These are phyloP conservation scores for Lagopus muta DNA, from an alignment of 2,113 vertebrate species.

Conservation along the genomic window DNA sequence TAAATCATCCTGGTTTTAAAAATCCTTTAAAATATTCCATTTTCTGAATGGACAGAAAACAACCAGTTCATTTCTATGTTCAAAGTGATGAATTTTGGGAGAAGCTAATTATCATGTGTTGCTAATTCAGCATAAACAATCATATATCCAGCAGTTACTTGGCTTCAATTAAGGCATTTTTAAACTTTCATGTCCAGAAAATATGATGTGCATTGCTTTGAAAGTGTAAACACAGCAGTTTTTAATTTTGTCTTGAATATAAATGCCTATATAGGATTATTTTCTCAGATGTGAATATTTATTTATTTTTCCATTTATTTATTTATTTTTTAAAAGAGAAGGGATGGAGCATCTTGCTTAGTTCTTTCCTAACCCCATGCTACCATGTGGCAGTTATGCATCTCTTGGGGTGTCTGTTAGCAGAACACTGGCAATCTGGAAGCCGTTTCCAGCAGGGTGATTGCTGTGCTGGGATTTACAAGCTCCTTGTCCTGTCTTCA, in stretches of 20 bases:
- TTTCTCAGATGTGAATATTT: not conserved
- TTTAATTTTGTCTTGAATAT: not conserved
- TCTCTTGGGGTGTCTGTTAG: not conserved
- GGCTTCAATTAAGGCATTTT: conserved; percentile 45
- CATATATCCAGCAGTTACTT: conserved; percentile 59
- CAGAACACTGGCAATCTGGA: not conserved
- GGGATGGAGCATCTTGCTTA: fast-evolving
- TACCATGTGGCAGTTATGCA: not conserved
- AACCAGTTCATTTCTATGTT: conserved; percentile 25
- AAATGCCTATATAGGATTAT: not conserved
- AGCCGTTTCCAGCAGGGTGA: not conserved
- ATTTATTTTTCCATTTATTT: no score
- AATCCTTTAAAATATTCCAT: conserved; percentile 6
- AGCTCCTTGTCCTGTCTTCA: not conserved
- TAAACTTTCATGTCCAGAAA: conserved; percentile 62
- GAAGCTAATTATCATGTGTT: conserved; percentile 60
- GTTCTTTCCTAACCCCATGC: not conserved
- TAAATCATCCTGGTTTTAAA: not conserved
- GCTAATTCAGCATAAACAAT: conserved; percentile 48
- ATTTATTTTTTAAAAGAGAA: not conserved
- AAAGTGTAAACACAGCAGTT: conserved; percentile 28
- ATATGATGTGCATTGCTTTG: not conserved
- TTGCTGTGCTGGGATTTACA: not conserved
- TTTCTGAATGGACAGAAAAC: not conserved
- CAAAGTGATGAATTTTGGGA: conserved; percentile 44